These are phyloP conservation scores for Otolemur garnettii DNA, from an alignment of 2,113 vertebrate genomes.

Conservation along the genomic window DNA sequence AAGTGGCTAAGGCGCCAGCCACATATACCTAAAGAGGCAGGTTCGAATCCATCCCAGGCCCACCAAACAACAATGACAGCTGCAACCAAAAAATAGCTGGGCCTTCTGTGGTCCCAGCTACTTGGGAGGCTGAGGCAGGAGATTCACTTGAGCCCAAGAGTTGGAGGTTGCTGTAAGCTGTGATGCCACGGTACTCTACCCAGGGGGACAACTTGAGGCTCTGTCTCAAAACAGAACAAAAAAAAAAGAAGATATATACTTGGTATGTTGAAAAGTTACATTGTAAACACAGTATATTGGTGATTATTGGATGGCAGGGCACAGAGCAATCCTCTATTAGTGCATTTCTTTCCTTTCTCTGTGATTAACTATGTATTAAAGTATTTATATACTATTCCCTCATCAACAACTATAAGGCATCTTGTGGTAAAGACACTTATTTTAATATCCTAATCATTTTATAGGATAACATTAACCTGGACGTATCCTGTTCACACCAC, in stretches of 20 bases:
- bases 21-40: too few species aligned
- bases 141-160: too few species aligned
- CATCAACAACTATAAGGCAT: neutral
- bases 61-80: too few species aligned
- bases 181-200: too few species aligned
- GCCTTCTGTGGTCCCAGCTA: too few species aligned
- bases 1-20: too few species aligned
- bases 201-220: too few species aligned
- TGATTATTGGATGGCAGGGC: neutral
- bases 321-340: neutral
- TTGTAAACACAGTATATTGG: neutral
- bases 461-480: neutral
- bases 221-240: too few species aligned
- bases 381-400: neutral
- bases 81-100: too few species aligned
- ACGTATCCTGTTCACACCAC: neutral
- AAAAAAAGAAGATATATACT: neutral
- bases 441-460: constrained; percentile 14
- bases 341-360: neutral
- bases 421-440: neutral
- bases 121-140: too few species aligned
- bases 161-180: too few species aligned
- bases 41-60: too few species aligned
- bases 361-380: neutral
- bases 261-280: neutral